A percentile compares a stretch with the other conserved stretches of the same genome.
These are phyloP conservation scores for Nemapogon koenigi DNA, from an alignment of 2,888 invertebrate species.

Conservation along the genomic window DNA sequence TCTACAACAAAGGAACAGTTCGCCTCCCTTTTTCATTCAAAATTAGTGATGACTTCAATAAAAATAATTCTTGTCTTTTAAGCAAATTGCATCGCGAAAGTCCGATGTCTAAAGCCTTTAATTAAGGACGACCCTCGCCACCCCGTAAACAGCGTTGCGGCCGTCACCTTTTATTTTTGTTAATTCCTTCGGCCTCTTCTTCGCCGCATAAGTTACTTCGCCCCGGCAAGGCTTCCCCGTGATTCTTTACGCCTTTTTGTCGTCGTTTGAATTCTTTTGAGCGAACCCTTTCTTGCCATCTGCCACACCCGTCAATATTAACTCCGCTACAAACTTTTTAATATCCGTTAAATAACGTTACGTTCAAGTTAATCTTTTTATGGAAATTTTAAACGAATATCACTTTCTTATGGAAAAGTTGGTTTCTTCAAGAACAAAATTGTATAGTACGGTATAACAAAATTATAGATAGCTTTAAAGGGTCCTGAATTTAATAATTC, in stretches of 20 bases:
- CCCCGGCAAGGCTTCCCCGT: conserved; percentile 38
- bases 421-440: too few species aligned
- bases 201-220: conserved; percentile 64
- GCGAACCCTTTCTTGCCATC: conserved; percentile 59
- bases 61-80: conserved; percentile 67
- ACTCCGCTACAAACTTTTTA: conserved; percentile 62
- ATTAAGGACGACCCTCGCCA: conserved; percentile 53
- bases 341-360: conserved; percentile 65
- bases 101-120: conserved; percentile 58
- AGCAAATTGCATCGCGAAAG: conserved; percentile 64
- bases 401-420: too few species aligned
- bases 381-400: too few species aligned
- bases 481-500: conserved; percentile 53
- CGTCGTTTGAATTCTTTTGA: conserved; percentile 63
- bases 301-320: conserved; percentile 66
- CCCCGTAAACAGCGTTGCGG: conserved; percentile 54
- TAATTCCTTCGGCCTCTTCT: conserved; percentile 58
- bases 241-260: conserved; percentile 65
- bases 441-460: too few species aligned
- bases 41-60: conserved; percentile 67
- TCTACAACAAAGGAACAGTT: conserved; percentile 49
- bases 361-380: conserved; percentile 47
- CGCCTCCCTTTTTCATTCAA: conserved; percentile 38
- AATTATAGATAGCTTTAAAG: conserved; percentile 25
- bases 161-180: conserved; percentile 65